Evolutionary conservation across 2,113 vertebrate species (phyloP).

Genomic region (Ptilonorhynchus violaceus): DNA sequence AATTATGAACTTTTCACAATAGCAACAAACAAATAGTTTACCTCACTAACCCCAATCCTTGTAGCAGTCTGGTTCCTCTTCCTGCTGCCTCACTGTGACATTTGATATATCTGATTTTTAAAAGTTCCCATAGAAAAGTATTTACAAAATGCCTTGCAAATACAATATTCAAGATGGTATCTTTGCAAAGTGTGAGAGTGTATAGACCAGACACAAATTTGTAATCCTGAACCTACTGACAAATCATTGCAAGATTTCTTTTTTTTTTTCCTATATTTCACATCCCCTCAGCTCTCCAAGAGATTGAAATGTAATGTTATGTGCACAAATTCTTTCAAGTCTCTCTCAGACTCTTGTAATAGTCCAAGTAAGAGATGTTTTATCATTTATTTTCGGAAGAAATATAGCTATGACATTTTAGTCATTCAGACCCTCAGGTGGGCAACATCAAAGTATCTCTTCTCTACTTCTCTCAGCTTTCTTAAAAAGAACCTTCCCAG

Average conservation of each 20-base stretch:
- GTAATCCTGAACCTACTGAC: background rate
- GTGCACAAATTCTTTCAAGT: background rate
- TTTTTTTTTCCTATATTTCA: background rate
- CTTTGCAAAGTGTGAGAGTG: background rate
- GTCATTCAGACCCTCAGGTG: background rate
- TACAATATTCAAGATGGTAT: background rate
- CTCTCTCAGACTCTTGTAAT: background rate
- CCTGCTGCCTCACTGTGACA: background rate
- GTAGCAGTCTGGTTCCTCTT: background rate
- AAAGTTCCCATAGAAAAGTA: background rate
- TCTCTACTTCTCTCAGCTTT: background rate
- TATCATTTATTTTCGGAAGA: background rate
- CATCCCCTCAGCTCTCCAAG: background rate
- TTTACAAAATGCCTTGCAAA: background rate
- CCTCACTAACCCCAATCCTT: background rate
- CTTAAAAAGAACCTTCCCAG: background rate
- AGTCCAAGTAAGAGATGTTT: background rate
- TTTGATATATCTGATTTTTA: background rate
- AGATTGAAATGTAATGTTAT: background rate
- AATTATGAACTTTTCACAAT: background rate
- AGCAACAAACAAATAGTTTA: background rate
- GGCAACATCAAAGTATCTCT: background rate
- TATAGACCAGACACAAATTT: background rate
- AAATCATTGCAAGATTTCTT: background rate
- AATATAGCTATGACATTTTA: background rate